These are phyloP conservation scores for Dynastes tityus DNA, from an alignment of 2,888 invertebrate genomes.

Conservation along the genomic window DNA sequence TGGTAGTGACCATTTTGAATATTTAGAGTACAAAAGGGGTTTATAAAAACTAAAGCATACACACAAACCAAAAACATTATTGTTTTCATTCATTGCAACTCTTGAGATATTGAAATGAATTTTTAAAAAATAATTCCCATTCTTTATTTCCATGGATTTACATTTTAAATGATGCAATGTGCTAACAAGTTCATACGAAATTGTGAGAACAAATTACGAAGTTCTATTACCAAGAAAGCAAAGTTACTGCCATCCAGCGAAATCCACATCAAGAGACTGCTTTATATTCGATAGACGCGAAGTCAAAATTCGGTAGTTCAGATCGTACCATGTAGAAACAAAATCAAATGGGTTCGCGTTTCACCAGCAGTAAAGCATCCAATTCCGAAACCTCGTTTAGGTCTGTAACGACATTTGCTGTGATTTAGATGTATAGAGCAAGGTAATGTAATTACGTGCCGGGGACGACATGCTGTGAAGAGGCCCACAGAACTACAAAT, in stretches of 20 bases:
- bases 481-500: slow-evolving; percentile 67
- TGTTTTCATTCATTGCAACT: no score
- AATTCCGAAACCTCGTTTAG: slow-evolving; percentile 51
- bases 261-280: not conserved
- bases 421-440: slow-evolving; percentile 54
- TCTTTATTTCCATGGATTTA: no score
- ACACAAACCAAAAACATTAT: no score
- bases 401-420: slow-evolving; percentile 51
- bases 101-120: no score
- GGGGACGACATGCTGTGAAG: slow-evolving; percentile 51
- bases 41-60: no score
- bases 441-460: slow-evolving; percentile 50
- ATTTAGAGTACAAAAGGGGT: no score
- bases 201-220: no score
- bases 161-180: no score
- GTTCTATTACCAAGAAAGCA: not conserved
- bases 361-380: slow-evolving; percentile 45
- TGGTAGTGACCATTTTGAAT: no score
- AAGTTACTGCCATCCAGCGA: not conserved
- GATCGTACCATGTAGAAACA: not conserved
- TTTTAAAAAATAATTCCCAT: no score
- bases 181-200: no score
- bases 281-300: slow-evolving; percentile 6
- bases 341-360: slow-evolving; percentile 39
- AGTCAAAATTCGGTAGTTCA: slow-evolving; percentile 18